These are phyloP conservation scores for Strix aluco DNA, from an alignment of 2,113 vertebrate species.

Conservation along the genomic window DNA sequence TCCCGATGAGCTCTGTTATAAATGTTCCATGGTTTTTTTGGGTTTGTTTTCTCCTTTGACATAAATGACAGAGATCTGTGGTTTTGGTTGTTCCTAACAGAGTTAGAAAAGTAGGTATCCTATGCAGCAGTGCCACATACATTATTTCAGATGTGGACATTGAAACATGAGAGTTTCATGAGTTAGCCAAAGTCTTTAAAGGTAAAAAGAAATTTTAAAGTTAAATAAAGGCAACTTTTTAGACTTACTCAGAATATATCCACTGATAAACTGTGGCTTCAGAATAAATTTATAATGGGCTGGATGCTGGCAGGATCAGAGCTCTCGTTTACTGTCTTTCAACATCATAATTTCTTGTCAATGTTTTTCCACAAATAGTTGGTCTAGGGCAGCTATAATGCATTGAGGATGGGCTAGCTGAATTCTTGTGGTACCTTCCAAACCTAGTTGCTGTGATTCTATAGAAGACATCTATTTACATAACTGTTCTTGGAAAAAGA, in stretches of 20 bases:
- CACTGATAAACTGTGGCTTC: not conserved
- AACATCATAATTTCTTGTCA: not conserved
- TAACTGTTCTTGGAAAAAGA: not conserved
- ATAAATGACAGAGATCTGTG: not conserved
- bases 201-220: not conserved
- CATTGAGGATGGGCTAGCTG: not conserved
- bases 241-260: not conserved
- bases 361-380: not conserved
- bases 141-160: not conserved
- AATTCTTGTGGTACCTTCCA: not conserved
- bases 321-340: not conserved
- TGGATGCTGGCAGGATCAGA: not conserved
- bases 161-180: not conserved
- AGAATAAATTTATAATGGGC: not conserved
- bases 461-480: not conserved
- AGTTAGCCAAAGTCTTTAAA: not conserved
- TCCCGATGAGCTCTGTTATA: not conserved
- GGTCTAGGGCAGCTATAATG: not conserved
- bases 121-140: not conserved
- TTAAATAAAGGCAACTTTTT: not conserved
- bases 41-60: not conserved
- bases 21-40: not conserved
- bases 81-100: not conserved
- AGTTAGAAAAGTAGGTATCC: not conserved
- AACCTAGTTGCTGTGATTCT: not conserved